Evolutionary conservation across 2,888 invertebrate genomes (phyloP), one percentile per base, ranked within the genome.

Genomic region (Dusona sp.): DNA sequence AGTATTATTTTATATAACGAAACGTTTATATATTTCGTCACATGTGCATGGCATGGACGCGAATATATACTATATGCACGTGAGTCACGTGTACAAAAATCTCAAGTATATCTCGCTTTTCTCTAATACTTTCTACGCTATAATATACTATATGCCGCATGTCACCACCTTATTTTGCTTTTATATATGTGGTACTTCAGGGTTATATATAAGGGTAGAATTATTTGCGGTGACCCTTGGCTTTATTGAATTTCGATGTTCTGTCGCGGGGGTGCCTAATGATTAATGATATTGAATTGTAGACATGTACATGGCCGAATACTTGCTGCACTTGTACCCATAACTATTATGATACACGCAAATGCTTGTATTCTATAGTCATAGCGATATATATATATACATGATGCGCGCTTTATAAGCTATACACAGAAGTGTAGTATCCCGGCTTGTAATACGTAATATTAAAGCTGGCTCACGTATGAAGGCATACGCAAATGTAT

Each of bases 241-340:
- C 57, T 38, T 84, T 80, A 80, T 80, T 72, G 64, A 77, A 84
- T 84, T 80, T 84, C 70, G 73, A 64, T 77, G 75, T 72, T 77
- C 77, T 29, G 77, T 65, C 64, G 36, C 70, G 38, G 38, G 74
- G 57, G 54, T 22, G 33, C 51, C 64, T 72, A 65, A 64, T 70
- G 80, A 80, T 80, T 70, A 64, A 81, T 81, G 81, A 57, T 68
- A 74, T 36, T 16, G 19, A 33, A 65, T 19, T 33, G 29, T 67
- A 22, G 48, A 65, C 45, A 38, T 48, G 42, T 72, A 57, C 51
- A 72, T 36, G 29, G 36, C 19, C 54, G 29, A 16, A 74, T 67
- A 54, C 42, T 67, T 33, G 45, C 48, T 73, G 51, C 42, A 54
- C 33, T 48, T 74, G 74, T 45, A 57, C 42, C 29, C 51, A 29